These are phyloP conservation scores for Apostichopus japonicus DNA, from an alignment of 35 echinoderm and acorn worm species.

Conservation along the genomic window DNA sequence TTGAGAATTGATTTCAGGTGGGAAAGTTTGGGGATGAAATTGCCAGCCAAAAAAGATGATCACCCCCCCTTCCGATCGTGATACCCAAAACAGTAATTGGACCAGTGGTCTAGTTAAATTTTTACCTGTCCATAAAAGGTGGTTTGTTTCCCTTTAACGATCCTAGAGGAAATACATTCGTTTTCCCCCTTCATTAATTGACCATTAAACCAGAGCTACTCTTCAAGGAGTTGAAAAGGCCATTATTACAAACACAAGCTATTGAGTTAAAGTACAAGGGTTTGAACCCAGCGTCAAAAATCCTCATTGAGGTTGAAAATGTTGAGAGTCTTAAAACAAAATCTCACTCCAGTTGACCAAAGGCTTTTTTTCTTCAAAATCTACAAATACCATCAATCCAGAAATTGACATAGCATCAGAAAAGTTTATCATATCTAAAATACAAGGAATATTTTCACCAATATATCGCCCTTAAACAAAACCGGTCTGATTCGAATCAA, in stretches of 20 bases:
- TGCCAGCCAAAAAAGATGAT: not conserved
- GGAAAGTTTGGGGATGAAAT: too few species aligned
- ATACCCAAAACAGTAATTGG: not conserved
- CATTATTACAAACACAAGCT: slow-evolving; percentile 38
- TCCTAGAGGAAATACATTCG: not conserved
- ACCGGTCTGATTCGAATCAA: not conserved
- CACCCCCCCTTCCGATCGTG: not conserved
- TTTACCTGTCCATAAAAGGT: not conserved
- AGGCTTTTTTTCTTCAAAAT: slow-evolving; percentile 38
- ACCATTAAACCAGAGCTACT: slow-evolving; percentile 6
- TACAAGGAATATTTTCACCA: slow-evolving; percentile 14
- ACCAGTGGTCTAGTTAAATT: not conserved
- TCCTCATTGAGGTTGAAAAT: slow-evolving; percentile 16
- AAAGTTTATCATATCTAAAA: slow-evolving; percentile 26
- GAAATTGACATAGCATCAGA: slow-evolving; percentile 15
- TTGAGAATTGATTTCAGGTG: not conserved
- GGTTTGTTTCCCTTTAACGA: not conserved
- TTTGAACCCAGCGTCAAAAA: slow-evolving; percentile 17
- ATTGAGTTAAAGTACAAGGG: slow-evolving; percentile 1
- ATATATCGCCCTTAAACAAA: slow-evolving; percentile 3
- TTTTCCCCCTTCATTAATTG: not conserved
- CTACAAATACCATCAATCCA: slow-evolving; percentile 1
- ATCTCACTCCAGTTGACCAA: slow-evolving; percentile 19
- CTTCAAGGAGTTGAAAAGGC: not conserved
- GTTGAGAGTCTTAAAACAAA: not conserved